A percentile compares a stretch with the other conserved stretches of the same genome.
Conservation (phyloP, 2,888 invertebrate species). For the Diplazon laetatorius region DNA sequence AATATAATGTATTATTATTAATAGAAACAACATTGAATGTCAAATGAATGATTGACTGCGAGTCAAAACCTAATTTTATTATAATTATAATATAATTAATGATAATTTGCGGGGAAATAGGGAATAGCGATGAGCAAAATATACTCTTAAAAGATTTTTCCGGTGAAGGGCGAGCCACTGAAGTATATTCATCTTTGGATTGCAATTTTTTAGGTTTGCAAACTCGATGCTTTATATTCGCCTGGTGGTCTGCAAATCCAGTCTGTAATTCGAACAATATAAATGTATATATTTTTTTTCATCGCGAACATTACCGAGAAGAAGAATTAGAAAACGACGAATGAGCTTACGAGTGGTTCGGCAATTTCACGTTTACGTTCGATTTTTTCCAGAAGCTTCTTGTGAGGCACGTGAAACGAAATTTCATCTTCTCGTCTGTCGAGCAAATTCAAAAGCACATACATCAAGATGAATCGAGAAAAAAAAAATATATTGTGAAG, state of each 20-base stretch:
- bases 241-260: conserved; percentile 84
- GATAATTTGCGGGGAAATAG: not conserved
- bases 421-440: conserved; percentile 77
- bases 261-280: conserved; percentile 81
- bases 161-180: conserved; percentile 12
- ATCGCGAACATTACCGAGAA: too few species aligned
- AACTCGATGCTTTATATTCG: conserved; percentile 80
- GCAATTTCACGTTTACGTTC: conserved; percentile 84
- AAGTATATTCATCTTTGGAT: conserved; percentile 14
- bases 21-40: too few species aligned
- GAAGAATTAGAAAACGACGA: not conserved
- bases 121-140: not conserved
- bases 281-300: not conserved
- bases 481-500: not conserved
- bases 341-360: conserved; percentile 85
- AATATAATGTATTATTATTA: not conserved
- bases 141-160: conserved; percentile 63
- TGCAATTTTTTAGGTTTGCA: conserved; percentile 68
- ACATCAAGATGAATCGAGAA: not conserved
- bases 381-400: conserved; percentile 86
- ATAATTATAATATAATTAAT: not conserved
- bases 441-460: not conserved
- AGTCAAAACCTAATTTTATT: not conserved
- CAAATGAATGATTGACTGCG: too few species aligned
- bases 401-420: conserved; percentile 86